Evolutionary conservation across 53 echinoderm and acorn worm species (phyloP).

Genomic region (Luidia sarsii): DNA sequence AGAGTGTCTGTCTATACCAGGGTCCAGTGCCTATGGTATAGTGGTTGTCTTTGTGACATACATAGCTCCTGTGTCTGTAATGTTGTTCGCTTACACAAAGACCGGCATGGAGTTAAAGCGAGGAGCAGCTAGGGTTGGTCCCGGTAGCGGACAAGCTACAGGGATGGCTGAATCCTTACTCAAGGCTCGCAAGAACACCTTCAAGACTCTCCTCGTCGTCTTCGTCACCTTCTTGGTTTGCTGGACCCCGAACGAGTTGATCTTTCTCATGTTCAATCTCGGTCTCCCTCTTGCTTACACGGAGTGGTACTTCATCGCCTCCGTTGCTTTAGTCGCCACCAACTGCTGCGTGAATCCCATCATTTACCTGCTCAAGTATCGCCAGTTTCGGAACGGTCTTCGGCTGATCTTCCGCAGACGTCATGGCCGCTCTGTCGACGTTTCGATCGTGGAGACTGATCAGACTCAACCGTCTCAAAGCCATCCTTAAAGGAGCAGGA

Average conservation of each 20-base stretch:
- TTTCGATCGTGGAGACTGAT: too few species aligned
- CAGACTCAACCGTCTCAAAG: too few species aligned
- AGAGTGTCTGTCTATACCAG: slow-evolving; percentile 2
- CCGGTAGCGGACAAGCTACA: not conserved
- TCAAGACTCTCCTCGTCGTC: slow-evolving; percentile 60
- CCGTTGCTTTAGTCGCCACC: slow-evolving; percentile 49
- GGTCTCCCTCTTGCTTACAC: slow-evolving; percentile 20
- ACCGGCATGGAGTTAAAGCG: slow-evolving; percentile 64
- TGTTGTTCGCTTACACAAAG: slow-evolving; percentile 68
- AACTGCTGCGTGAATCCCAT: slow-evolving; percentile 56
- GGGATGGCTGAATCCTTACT: slow-evolving; percentile 31
- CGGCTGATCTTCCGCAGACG: slow-evolving; percentile 13
- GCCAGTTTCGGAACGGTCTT: slow-evolving; percentile 26
- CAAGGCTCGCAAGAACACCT: slow-evolving; percentile 43
- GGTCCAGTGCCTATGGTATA: slow-evolving; percentile 48
- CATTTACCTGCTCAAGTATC: slow-evolving; percentile 54
- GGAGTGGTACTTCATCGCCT: slow-evolving; percentile 22
- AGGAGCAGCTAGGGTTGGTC: slow-evolving; percentile 34
- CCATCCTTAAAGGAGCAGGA: too few species aligned
- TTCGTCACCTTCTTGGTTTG: slow-evolving; percentile 49
- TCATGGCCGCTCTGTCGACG: too few species aligned
- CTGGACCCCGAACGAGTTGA: slow-evolving; percentile 63
- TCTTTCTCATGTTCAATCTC: slow-evolving; percentile 61
- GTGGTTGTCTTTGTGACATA: slow-evolving; percentile 69
- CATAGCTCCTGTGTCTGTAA: slow-evolving; percentile 68